These are phyloP conservation scores for Palythoa grandiflora DNA, from an alignment of 92 coral and sea anemone species.

Conservation along the genomic window DNA sequence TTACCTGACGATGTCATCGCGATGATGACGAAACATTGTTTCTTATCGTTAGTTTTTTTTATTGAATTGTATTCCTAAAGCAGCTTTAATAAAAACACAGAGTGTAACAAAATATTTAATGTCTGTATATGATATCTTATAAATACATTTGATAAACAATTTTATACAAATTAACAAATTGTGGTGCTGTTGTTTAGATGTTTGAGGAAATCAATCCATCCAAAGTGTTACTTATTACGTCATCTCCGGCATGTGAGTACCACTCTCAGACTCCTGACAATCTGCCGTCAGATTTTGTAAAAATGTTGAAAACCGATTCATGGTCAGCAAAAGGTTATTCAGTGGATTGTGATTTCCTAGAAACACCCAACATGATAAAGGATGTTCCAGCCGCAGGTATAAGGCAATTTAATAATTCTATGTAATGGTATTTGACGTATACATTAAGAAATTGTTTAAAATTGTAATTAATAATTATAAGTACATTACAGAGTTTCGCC, in stretches of 20 bases:
- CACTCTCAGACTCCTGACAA: slow-evolving; percentile 65
- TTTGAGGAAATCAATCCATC: slow-evolving; percentile 82
- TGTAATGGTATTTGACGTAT: too few relatives aligned
- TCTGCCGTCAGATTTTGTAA: slow-evolving; percentile 79
- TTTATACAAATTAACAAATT: not conserved
- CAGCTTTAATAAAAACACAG: too few relatives aligned
- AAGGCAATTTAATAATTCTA: not conserved
- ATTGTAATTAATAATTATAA: too few relatives aligned
- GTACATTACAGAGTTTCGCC: too few relatives aligned
- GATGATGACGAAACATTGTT: too few relatives aligned
- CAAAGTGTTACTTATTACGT: slow-evolving; percentile 76
- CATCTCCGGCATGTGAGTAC: slow-evolving; percentile 85
- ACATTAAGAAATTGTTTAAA: too few relatives aligned
- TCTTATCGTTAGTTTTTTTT: too few relatives aligned
- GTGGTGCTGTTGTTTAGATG: slow-evolving; percentile 53
- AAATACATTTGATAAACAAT: too few relatives aligned
- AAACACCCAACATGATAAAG: slow-evolving; percentile 84
- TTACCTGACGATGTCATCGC: too few relatives aligned
- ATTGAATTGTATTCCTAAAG: too few relatives aligned
- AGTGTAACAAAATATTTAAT: too few relatives aligned
- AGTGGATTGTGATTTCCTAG: slow-evolving; percentile 71
- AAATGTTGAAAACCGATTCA: slow-evolving; percentile 76
- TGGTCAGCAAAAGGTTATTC: slow-evolving; percentile 68
- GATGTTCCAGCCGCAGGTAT: slow-evolving; percentile 92
- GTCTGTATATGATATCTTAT: too few relatives aligned